Conservation (phyloP, 2,797 vertebrate species). For the Ateles fusciceps region DNA sequence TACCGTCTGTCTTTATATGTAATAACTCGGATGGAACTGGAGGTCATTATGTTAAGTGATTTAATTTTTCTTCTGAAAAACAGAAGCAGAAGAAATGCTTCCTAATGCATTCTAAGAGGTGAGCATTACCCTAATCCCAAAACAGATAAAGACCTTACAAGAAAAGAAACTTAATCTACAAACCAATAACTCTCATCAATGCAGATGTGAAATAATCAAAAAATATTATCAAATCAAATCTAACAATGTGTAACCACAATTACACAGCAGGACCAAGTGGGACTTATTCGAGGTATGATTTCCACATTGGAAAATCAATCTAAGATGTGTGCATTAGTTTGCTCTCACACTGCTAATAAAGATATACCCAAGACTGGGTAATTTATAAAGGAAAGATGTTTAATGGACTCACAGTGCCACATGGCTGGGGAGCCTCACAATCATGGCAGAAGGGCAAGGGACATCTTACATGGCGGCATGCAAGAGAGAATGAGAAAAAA, state of each 20-base stretch:
- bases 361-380: no score
- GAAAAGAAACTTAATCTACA: not conserved
- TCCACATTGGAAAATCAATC: not conserved
- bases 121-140: not conserved
- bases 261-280: not conserved
- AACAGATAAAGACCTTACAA: not conserved
- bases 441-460: no score
- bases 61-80: not conserved
- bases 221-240: not conserved
- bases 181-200: not conserved
- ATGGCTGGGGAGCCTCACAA: no score
- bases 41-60: no score
- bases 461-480: no score
- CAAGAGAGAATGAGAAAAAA: no score
- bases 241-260: rapidly evolving
- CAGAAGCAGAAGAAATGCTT: not conserved
- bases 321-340: not conserved
- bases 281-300: not conserved
- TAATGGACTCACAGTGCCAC: no score
- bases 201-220: not conserved
- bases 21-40: no score
- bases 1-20: not conserved
- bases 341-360: no score
- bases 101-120: not conserved
- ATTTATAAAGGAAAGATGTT: no score